A percentile compares a stretch with the other conserved stretches of the same genome.
Evolutionary conservation across 1,140 invertebrate genomes (phyloP).

Genomic region (Probaryconus sp.): DNA sequence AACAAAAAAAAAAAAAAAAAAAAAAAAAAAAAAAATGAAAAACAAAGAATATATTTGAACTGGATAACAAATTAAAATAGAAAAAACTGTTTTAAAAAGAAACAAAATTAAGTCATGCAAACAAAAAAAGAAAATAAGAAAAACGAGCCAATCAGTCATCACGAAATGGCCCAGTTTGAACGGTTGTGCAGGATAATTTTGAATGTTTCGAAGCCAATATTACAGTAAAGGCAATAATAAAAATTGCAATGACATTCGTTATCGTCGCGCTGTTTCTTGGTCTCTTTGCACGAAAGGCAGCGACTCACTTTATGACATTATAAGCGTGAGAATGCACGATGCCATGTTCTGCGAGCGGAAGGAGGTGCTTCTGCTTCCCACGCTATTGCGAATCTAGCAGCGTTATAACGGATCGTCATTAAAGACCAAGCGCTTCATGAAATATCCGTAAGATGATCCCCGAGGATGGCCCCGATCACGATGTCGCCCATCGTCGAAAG

Average conservation of each 20-base stretch:
- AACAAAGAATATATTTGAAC: too few relatives aligned
- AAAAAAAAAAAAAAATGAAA: too few relatives aligned
- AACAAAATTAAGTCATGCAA: too few relatives aligned
- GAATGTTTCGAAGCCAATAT: too few relatives aligned
- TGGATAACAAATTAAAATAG: too few relatives aligned
- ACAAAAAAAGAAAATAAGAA: too few relatives aligned
- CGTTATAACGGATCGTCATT: slow-evolving; percentile 74
- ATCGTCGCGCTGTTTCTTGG: slow-evolving; percentile 35
- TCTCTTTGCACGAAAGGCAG: slow-evolving; percentile 49
- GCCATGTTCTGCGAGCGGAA: slow-evolving; percentile 70
- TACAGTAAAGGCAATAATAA: neutral
- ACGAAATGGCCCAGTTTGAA: too few relatives aligned
- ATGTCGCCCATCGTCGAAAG: slow-evolving; percentile 18
- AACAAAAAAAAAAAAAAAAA: too few relatives aligned
- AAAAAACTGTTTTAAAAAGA: too few relatives aligned
- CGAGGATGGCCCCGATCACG: slow-evolving; percentile 51
- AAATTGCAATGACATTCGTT: slow-evolving; percentile 42
- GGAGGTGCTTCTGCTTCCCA: slow-evolving; percentile 74
- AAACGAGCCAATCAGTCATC: too few relatives aligned
- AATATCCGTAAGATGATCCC: slow-evolving; percentile 54
- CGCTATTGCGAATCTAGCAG: slow-evolving; percentile 69
- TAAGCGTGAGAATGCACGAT: slow-evolving; percentile 74
- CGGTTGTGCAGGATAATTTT: too few relatives aligned
- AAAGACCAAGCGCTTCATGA: slow-evolving; percentile 53
- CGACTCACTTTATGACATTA: slow-evolving; percentile 69